Conservation (phyloP, 1,140 invertebrate species). For the Drosophila nigrodunni region DNA sequence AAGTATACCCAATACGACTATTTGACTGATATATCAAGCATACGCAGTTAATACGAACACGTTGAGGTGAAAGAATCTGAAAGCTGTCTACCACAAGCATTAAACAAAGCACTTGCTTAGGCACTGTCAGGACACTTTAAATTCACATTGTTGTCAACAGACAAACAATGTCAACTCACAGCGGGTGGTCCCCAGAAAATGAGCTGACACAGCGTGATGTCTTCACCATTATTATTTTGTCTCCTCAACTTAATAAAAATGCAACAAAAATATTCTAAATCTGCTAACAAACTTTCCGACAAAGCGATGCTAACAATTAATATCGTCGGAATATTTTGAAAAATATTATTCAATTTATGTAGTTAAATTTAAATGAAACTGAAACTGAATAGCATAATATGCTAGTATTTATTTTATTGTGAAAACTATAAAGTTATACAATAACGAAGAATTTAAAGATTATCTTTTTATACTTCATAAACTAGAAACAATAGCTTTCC, state of each 20-base stretch:
- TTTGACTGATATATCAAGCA: constrained; percentile 55
- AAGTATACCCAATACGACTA: constrained; percentile 57
- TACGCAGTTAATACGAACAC: constrained; percentile 41
- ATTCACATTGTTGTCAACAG: constrained; percentile 56
- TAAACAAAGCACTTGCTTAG: constrained; percentile 50
- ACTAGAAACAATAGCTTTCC: constrained; percentile 2
- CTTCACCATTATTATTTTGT: constrained; percentile 23
- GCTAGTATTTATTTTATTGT: constrained; percentile 8
- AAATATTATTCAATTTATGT: constrained; percentile 18
- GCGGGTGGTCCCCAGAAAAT: constrained; percentile 24
- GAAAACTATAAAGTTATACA: constrained; percentile 14
- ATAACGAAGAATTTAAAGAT: background rate
- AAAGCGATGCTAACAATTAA: constrained; percentile 26
- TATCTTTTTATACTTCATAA: constrained; percentile 8
- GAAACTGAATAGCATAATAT: constrained; percentile 2
- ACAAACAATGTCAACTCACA: constrained; percentile 43
- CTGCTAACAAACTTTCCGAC: background rate
- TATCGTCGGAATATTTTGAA: constrained; percentile 18
- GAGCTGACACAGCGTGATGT: constrained; percentile 43
- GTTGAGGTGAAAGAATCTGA: constrained; percentile 44
- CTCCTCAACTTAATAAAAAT: constrained; percentile 18
- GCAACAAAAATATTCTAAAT: constrained; percentile 30
- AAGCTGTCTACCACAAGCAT: constrained; percentile 46
- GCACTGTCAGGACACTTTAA: constrained; percentile 46
- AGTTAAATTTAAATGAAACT: constrained; percentile 9